phyloP scores from a whole-genome alignment of 2,113 vertebrate genomes.

The Hyperopisus bebe region DNA sequence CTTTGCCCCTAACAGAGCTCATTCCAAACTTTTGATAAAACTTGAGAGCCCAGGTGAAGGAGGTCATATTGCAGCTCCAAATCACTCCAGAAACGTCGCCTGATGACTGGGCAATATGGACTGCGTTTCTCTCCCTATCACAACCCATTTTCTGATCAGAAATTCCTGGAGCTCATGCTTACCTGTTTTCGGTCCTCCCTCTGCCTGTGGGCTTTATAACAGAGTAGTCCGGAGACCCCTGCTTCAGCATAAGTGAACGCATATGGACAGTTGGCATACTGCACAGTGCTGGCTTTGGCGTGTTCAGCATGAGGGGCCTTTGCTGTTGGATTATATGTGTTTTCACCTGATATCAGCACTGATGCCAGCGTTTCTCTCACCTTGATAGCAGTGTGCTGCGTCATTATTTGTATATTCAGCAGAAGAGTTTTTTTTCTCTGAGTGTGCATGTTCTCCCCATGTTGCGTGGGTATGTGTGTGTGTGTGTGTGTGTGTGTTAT shows the following conservation, averaged over 20 bases:
- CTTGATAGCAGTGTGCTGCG: neutral
- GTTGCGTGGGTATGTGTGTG: neutral
- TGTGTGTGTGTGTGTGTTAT: neutral
- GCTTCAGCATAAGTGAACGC: neutral
- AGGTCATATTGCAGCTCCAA: neutral
- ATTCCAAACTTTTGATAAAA: too few relatives aligned
- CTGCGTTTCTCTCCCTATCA: neutral
- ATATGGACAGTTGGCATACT: neutral
- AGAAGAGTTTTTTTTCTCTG: neutral
- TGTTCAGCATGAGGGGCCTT: neutral
- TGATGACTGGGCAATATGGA: neutral
- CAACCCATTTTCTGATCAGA: neutral
- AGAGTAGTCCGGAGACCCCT: too few relatives aligned
- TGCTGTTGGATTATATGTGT: neutral
- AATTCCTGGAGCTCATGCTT: neutral
- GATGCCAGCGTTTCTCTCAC: neutral
- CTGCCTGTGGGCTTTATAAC: constrained; percentile 11
- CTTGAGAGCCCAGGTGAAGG: too few relatives aligned
- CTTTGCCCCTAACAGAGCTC: too few relatives aligned
- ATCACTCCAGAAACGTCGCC: neutral
- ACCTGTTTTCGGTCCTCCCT: neutral
- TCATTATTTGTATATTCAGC: neutral
- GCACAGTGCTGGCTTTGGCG: neutral
- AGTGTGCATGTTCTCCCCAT: neutral
- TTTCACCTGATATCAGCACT: neutral